Percentiles rank a stretch among this genome's conserved stretches.
Evolutionary conservation across 2,113 vertebrate genomes (phyloP).

Genomic region (Monopterus albus): DNA sequence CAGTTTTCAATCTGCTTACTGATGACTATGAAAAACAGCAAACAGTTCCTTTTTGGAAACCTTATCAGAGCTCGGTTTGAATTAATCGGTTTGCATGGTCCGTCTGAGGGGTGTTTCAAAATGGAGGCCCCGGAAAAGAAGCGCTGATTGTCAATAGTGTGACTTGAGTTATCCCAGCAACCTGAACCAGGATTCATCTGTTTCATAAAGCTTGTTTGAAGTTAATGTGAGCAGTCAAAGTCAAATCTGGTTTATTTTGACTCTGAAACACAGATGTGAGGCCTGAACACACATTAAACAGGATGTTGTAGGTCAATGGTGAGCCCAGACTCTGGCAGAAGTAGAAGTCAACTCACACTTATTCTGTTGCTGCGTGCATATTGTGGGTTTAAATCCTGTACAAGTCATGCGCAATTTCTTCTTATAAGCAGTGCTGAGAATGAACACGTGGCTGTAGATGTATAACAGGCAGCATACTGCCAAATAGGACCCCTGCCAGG

Average conservation of each 20-base stretch:
- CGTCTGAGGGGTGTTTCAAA: constrained; percentile 38
- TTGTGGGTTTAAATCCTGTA: too few relatives aligned
- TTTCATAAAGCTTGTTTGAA: constrained; percentile 12
- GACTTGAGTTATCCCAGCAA: neutral
- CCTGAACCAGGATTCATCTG: neutral
- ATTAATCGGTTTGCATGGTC: constrained; percentile 29
- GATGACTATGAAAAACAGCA: neutral
- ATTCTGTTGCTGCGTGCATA: too few relatives aligned
- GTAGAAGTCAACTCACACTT: too few relatives aligned
- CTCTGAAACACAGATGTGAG: too few relatives aligned
- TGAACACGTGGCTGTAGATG: neutral
- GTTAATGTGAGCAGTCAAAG: neutral
- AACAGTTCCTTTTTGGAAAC: constrained; percentile 15
- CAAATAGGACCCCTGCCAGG: too few relatives aligned
- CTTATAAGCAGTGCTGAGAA: neutral
- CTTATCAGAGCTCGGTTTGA: constrained; percentile 10
- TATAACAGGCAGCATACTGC: too few relatives aligned
- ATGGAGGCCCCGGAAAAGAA: neutral
- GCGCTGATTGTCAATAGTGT: neutral
- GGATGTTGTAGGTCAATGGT: too few relatives aligned
- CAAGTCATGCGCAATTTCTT: too few relatives aligned
- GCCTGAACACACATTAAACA: too few relatives aligned
- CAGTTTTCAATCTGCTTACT: constrained; percentile 19
- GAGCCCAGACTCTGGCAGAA: too few relatives aligned
- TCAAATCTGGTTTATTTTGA: too few relatives aligned